Conservation (phyloP, 2,797 vertebrate genomes). For the Hemibagrus guttatus region DNA sequence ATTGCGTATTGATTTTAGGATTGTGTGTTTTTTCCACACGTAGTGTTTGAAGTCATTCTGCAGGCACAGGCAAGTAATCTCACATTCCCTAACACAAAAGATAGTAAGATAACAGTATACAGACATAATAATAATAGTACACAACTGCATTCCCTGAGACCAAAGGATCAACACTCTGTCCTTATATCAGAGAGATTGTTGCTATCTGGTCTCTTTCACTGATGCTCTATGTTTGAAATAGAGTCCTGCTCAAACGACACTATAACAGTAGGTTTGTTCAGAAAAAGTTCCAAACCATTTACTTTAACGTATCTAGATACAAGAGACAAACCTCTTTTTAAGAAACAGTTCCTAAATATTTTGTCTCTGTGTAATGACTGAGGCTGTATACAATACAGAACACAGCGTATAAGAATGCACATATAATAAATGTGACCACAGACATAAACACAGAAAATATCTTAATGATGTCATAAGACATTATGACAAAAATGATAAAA, state of each 20-base stretch:
- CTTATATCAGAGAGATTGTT: conserved; percentile 64
- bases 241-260: conserved; percentile 59
- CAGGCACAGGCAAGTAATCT: conserved; percentile 72
- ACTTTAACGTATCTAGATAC: conserved; percentile 45
- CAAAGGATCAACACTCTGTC: conserved; percentile 65
- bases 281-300: conserved; percentile 47
- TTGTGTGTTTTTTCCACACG: conserved; percentile 60
- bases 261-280: not conserved
- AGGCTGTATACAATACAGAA: not conserved
- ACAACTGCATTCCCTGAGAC: conserved; percentile 61
- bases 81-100: conserved; percentile 75
- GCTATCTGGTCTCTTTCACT: conserved; percentile 60
- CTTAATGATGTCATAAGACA: not conserved
- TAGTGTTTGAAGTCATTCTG: conserved; percentile 73
- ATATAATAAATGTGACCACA: not conserved
- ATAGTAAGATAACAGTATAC: conserved; percentile 75
- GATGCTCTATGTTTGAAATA: conserved; percentile 59
- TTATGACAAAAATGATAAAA: not conserved
- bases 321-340: conserved; percentile 15
- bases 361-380: not conserved
- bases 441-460: not conserved
- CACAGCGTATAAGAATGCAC: not conserved
- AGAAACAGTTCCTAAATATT: not conserved
- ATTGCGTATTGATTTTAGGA: conserved; percentile 65
- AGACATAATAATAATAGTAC: conserved; percentile 77